Evolutionary conservation across 2,113 vertebrate genomes (phyloP), one percentile per base, ranked within the genome.

Genomic region (Prunella fulvescens): DNA sequence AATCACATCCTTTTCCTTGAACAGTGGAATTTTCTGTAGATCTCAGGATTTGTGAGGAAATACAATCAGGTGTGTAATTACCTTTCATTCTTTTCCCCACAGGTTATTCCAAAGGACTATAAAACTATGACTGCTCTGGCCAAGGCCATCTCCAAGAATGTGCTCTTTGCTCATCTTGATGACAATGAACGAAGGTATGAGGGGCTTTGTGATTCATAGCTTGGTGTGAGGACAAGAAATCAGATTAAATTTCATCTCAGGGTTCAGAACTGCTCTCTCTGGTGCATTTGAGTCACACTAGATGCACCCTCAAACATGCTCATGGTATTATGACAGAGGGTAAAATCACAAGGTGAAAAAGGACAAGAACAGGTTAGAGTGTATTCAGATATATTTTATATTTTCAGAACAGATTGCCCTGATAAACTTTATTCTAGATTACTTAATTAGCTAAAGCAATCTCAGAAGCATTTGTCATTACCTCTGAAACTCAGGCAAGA

Each of bases 71-170:
- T 4, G 3, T 70, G 31, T 81, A 77, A 74, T 65, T 72, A 58
- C 62, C 25, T 65, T 70, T 81, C 11, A 1, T 90, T 86, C 42
- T 80, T 53, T 80, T 83, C 61, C 57, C 57, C 29, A 5, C 97
- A 99, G 99, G 99, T 99, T 90, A 99, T 99, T 95, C 99, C 99
- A 56, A 99, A 99, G 96, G 99, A 99, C 98, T 99, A 99, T 95
- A 99, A 99, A 98, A 99, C 99, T 14, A 99, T 99, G 99, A 99
- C 99, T 1, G 99, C 99, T 14, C 96, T 99, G 98, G 99, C 99
- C 67, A 99, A 98, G 93, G 99, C 99, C 93, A 99, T 99, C 90
- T 99, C 99, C 92, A 99, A 98, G 98, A 99, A 99, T 1, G 99
- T 99, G 93, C 98, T 99, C 65, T 99, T 99, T 57, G 98, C 99